These are phyloP conservation scores for Myripristis jacobus DNA, from an alignment of 2,797 vertebrate species.

Conservation along the genomic window DNA sequence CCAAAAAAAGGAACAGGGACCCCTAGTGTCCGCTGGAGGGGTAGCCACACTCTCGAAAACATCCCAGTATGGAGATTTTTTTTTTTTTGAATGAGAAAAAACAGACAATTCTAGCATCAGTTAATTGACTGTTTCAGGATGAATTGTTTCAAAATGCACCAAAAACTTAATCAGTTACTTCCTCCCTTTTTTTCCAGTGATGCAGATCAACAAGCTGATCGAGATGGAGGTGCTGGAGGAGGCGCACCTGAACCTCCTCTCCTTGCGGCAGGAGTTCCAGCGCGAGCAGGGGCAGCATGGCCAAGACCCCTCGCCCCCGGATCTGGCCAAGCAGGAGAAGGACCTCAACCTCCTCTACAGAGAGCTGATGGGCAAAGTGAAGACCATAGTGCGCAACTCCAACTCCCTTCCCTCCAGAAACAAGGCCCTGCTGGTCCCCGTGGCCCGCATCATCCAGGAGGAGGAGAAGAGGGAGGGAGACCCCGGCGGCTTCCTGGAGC, in stretches of 20 bases:
- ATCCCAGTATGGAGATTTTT: too few species aligned
- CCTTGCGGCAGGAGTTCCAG: constrained; percentile 82
- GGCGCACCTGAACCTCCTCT: constrained; percentile 87
- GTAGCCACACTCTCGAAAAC: too few species aligned
- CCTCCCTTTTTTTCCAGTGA: too few species aligned
- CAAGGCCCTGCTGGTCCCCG: constrained; percentile 67
- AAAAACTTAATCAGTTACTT: too few species aligned
- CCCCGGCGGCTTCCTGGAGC: constrained; percentile 62
- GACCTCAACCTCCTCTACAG: constrained; percentile 88
- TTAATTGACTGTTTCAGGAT: too few species aligned
- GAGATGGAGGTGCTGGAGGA: constrained; percentile 83
- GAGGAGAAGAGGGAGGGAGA: constrained; percentile 79
- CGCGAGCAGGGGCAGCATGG: constrained; percentile 64
- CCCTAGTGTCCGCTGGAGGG: too few species aligned
- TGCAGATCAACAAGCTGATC: constrained; percentile 90
- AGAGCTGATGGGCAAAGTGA: constrained; percentile 74
- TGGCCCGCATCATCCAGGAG: constrained; percentile 84
- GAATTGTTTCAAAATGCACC: too few species aligned
- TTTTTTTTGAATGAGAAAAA: too few species aligned
- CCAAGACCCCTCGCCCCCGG: constrained; percentile 67
- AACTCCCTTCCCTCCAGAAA: constrained; percentile 74
- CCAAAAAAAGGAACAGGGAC: too few species aligned
- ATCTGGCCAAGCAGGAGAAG: constrained; percentile 82
- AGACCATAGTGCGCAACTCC: constrained; percentile 82
- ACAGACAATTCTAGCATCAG: too few species aligned